Base-by-base conservation (phyloP, 1,140 invertebrate genomes). In the Dysdera silvatica region DNA sequence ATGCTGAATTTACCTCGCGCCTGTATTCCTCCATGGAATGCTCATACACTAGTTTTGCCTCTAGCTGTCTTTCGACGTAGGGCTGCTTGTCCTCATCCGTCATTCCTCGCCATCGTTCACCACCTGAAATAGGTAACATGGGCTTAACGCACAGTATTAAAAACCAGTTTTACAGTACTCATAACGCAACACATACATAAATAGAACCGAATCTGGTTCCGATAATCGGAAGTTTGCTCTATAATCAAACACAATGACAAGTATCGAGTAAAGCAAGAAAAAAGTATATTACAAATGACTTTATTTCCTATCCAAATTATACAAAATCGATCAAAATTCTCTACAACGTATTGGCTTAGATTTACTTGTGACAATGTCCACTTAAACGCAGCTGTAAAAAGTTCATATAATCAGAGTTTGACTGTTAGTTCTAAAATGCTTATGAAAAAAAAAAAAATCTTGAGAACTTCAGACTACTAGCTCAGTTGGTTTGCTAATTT, bases 21-120 rank as follows among this genome's bases (percentile, higher is more conserved):
- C 70, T 69, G 55, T 72, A 72, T 29, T 72, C 70, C 54, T 72
- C 71, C 71, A 72, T 72, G 24, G 51, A 64, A 26, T 55, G 49
- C 61, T 72, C 71, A 60, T 72, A 72, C 47, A 63, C 55, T n/a
- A 70, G 55, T 47, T 71, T 71, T 41, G 68, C 70, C 61, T 70
- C 59, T 53, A 69, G 63, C 52, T 72, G 71, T 49, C 56, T 62
- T 48, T 71, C 71, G 32, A 72, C 70, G 47, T 72, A 72, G 51
- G 69, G 71, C 40, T 65, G 51, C 56, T 72, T 72, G 5, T 72
- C 69, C 26, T 69, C 70, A 56, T 72, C 71, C 26, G 68, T 65
- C 71, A 72, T 72, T 23, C 59, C 24, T 24, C 71, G 41, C 71
- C 71, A 72, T 37, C 70, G 53, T 64, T 72, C 71, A 33, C 70